phyloP scores from a whole-genome alignment of 2,113 vertebrate genomes.

The Oreochromis niloticus region DNA sequence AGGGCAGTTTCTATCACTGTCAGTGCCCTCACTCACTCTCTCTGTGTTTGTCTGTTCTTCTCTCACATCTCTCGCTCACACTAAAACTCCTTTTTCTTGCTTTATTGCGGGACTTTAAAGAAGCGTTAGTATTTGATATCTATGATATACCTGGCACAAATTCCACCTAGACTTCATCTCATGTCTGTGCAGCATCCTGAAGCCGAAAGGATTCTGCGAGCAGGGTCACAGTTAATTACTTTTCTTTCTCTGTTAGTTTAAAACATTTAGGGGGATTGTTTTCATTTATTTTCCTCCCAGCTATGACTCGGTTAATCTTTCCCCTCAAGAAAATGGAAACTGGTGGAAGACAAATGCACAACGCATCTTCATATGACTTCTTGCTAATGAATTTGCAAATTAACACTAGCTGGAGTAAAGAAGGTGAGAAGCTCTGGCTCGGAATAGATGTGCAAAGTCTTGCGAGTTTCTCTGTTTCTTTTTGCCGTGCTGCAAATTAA shows the following conservation, averaged over 20 bases:
- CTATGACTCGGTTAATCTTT: background rate
- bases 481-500: background rate
- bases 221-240: slow-evolving; percentile 44
- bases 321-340: slow-evolving; percentile 20
- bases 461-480: slow-evolving; percentile 34
- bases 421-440: slow-evolving; percentile 68
- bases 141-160: slow-evolving; percentile 15
- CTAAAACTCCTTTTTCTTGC: background rate
- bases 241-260: slow-evolving; percentile 24
- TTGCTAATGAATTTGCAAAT: slow-evolving; percentile 68
- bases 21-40: slow-evolving; percentile 25
- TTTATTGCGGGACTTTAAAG: slow-evolving; percentile 21
- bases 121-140: slow-evolving; percentile 6
- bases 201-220: slow-evolving; percentile 25
- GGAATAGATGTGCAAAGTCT: slow-evolving; percentile 73
- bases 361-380: slow-evolving; percentile 47
- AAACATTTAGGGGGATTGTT: slow-evolving; percentile 42
- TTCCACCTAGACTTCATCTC: slow-evolving; percentile 33
- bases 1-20: slow-evolving; percentile 62
- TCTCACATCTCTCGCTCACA: slow-evolving; percentile 10
- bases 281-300: slow-evolving; percentile 18
- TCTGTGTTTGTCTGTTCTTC: background rate
- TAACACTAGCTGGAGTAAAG: slow-evolving; percentile 64
- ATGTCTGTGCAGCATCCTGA: slow-evolving; percentile 4
- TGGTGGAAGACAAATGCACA: slow-evolving; percentile 41